These are phyloP conservation scores for Tipula lateralis DNA, from an alignment of 2,888 invertebrate species.

Conservation along the genomic window DNA sequence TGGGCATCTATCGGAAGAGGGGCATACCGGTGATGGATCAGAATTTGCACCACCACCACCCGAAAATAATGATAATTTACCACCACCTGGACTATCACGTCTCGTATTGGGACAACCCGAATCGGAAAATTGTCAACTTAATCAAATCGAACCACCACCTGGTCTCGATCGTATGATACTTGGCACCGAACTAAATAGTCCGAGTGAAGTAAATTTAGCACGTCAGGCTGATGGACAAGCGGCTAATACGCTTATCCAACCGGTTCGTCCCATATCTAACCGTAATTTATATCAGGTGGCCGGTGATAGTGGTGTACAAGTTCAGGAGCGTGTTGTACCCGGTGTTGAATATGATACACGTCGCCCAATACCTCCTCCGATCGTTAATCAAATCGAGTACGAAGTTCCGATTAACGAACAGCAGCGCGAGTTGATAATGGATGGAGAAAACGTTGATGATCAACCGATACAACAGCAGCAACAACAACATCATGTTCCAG, in stretches of 20 bases:
- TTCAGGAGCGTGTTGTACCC: constrained; percentile 52
- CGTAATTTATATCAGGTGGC: constrained; percentile 44
- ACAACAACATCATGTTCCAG: constrained; percentile 32
- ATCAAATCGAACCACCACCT: constrained; percentile 49
- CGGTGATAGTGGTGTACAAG: constrained; percentile 41
- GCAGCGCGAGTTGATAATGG: constrained; percentile 56
- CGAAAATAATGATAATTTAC: constrained; percentile 50
- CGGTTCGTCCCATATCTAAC: constrained; percentile 36
- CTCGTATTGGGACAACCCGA: constrained; percentile 65
- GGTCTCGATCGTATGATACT: constrained; percentile 54
- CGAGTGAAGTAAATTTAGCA: constrained; percentile 46
- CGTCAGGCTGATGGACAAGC: constrained; percentile 50
- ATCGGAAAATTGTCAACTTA: constrained; percentile 48
- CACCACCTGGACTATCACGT: constrained; percentile 61
- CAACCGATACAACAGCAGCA: constrained; percentile 37
- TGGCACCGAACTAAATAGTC: constrained; percentile 49
- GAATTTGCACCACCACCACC: neutral
- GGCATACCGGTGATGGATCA: constrained; percentile 39
- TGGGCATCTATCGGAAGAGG: constrained; percentile 62
- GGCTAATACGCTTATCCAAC: constrained; percentile 38
- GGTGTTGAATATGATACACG: constrained; percentile 52
- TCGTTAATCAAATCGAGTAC: constrained; percentile 37
- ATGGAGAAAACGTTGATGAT: constrained; percentile 56
- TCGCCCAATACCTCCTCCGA: neutral
- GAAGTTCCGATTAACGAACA: constrained; percentile 35